Conservation (phyloP, 2,113 vertebrate species). For the Uria aalge region DNA sequence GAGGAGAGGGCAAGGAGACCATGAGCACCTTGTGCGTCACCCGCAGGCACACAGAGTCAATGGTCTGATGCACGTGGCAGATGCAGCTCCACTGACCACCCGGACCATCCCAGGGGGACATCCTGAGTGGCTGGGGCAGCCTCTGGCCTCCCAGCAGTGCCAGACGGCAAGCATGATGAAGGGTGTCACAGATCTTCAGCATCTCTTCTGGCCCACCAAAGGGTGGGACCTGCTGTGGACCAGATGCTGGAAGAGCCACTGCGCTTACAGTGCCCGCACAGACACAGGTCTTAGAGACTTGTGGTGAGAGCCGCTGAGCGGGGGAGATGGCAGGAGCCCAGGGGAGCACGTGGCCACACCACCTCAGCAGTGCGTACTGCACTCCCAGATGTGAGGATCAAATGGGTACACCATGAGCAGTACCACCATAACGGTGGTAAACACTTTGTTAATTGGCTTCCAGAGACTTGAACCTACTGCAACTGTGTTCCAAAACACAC, state of each 20-base stretch:
- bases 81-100: not conserved
- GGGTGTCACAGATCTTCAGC: not conserved
- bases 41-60: not conserved
- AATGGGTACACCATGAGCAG: not conserved
- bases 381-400: not conserved
- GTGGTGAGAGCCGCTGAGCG: not conserved
- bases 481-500: not conserved
- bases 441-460: not conserved
- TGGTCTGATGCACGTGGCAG: not conserved
- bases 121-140: not conserved
- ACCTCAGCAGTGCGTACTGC: fast-evolving
- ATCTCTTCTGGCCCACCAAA: not conserved
- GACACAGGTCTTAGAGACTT: not conserved
- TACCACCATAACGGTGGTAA: fast-evolving
- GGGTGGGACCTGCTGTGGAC: not conserved
- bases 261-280: not conserved
- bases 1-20: not conserved
- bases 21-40: not conserved
- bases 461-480: not conserved
- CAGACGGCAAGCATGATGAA: not conserved
- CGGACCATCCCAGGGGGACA: not conserved
- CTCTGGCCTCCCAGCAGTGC: not conserved
- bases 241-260: not conserved
- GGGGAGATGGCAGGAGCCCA: not conserved
- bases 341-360: too few relatives aligned